Evolutionary conservation across 2,797 vertebrate species (phyloP).

Genomic region (Hydrocynus forskahlii): DNA sequence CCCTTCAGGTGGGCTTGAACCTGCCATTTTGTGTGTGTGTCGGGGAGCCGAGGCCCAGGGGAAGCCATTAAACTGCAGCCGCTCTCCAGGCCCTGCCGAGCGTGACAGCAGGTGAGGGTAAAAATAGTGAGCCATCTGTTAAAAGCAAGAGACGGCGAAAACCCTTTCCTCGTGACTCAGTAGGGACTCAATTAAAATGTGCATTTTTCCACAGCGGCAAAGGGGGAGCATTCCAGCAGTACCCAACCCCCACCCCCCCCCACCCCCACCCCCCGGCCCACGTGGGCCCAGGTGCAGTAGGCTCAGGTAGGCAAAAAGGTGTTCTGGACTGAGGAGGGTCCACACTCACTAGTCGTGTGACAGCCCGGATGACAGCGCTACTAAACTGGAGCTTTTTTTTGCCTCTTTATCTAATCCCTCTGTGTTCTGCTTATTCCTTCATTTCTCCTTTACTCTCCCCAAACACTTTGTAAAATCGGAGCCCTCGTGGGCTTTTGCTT

Average conservation of each 20-base stretch:
- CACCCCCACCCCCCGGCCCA: conserved; percentile 22
- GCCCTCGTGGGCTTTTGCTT: conserved; percentile 13
- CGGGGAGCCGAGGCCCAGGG: conserved; percentile 59
- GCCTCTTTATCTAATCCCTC: conserved; percentile 29
- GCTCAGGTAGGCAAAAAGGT: conserved; percentile 43
- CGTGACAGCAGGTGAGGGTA: conserved; percentile 60
- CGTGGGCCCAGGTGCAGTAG: conserved; percentile 44
- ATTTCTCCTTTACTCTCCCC: conserved; percentile 32
- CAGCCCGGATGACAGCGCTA: conserved; percentile 30
- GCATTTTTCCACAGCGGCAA: conserved; percentile 49
- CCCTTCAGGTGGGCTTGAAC: conserved; percentile 62
- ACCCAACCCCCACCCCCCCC: too few species aligned
- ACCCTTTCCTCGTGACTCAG: conserved; percentile 60
- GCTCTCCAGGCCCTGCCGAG: conserved; percentile 60
- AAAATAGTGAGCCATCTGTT: conserved; percentile 67
- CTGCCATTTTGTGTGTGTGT: conserved; percentile 44
- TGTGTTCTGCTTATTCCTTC: conserved; percentile 21
- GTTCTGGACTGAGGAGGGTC: conserved; percentile 40
- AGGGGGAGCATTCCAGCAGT: conserved; percentile 18
- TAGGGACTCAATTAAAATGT: conserved; percentile 71
- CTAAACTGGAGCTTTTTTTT: conserved; percentile 18
- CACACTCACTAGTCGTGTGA: conserved; percentile 28
- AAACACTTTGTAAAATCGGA: conserved; percentile 30
- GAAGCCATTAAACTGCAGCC: conserved; percentile 73
- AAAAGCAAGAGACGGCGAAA: conserved; percentile 58